These are phyloP conservation scores for Miniopterus natalensis DNA, from an alignment of 2,113 vertebrate genomes.

Conservation along the genomic window DNA sequence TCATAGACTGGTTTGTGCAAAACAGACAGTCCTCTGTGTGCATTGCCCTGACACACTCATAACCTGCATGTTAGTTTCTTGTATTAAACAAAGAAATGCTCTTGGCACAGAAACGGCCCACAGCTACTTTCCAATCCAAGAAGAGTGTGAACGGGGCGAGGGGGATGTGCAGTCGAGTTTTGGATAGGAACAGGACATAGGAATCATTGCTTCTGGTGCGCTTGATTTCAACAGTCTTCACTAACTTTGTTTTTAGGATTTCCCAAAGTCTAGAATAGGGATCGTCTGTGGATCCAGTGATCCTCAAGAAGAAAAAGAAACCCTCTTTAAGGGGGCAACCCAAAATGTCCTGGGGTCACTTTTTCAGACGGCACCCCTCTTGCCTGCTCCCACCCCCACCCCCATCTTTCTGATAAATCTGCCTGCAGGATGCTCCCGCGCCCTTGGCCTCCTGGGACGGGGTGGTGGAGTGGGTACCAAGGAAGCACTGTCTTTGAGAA, in stretches of 20 bases:
- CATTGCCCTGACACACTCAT: not conserved
- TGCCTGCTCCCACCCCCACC: not conserved
- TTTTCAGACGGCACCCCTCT: not conserved
- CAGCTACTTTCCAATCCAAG: not conserved
- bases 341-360: not conserved
- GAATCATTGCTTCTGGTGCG: no score
- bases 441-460: accelerated
- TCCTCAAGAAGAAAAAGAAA: not conserved
- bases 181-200: not conserved
- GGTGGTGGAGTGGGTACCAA: accelerated
- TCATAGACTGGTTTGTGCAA: not conserved
- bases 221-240: not conserved
- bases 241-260: not conserved
- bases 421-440: not conserved
- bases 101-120: not conserved
- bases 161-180: not conserved
- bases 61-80: not conserved
- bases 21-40: not conserved
- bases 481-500: not conserved
- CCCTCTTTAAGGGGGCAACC: not conserved
- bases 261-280: not conserved
- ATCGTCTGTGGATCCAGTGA: not conserved
- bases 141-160: not conserved
- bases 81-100: not conserved
- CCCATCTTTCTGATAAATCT: not conserved